These are phyloP conservation scores for Drosophila phalerata DNA, from an alignment of 2,888 invertebrate genomes.

Conservation along the genomic window DNA sequence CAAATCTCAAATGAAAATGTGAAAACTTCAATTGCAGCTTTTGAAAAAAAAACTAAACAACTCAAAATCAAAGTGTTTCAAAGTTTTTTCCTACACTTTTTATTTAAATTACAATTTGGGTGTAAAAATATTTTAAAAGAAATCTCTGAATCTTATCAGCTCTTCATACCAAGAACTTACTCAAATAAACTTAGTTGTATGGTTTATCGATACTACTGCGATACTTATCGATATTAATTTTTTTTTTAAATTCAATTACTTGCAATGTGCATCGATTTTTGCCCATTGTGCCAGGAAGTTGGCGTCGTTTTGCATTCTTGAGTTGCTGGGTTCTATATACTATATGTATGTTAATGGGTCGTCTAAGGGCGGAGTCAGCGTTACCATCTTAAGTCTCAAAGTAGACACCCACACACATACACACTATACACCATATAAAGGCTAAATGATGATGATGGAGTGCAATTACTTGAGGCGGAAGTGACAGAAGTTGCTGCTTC, in stretches of 20 bases:
- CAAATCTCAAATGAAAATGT: too few relatives aligned
- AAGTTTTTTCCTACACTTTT: too few relatives aligned
- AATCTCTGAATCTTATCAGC: not conserved
- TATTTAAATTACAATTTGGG: too few relatives aligned
- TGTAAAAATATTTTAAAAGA: not conserved
- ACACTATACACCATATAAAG: constrained; percentile 11
- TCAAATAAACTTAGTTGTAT: not conserved
- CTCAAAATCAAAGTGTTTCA: too few relatives aligned
- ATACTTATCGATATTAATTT: not conserved
- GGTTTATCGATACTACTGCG: not conserved
- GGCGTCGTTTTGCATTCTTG: constrained; percentile 5
- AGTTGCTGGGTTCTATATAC: constrained; percentile 14
- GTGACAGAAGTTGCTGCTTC: constrained; percentile 57
- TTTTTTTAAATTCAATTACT: not conserved
- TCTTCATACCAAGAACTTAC: not conserved
- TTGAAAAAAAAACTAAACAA: too few relatives aligned
- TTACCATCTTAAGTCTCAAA: constrained; percentile 32
- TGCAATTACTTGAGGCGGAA: constrained; percentile 77
- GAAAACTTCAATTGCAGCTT: too few relatives aligned
- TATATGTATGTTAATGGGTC: constrained; percentile 53
- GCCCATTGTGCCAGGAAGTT: constrained; percentile 39
- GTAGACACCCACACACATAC: constrained; percentile 16
- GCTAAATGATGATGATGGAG: constrained; percentile 65
- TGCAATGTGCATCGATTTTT: not conserved
- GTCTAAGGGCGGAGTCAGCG: constrained; percentile 12